Base-by-base conservation (phyloP, 2,113 vertebrate genomes). In the Burhinus bistriatus region DNA sequence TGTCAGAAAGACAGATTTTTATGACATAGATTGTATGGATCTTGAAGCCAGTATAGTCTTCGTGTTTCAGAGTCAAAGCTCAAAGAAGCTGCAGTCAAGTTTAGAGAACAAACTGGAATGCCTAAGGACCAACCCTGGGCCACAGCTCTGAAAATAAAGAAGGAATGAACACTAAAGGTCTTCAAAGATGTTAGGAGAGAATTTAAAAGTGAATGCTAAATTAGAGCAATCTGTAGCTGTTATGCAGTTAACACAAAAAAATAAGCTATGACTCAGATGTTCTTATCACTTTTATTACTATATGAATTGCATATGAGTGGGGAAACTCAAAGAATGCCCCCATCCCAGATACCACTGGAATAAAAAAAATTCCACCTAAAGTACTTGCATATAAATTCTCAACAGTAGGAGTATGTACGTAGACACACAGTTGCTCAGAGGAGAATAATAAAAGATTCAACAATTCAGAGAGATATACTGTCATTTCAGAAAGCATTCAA, bases 261-360 rank as follows among this genome's bases (percentile, higher is more conserved):
- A 79, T 57, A 95, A 95, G 54, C 27, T 93, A 65, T 88, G 73
- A 94, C 62, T 94, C 64, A 92, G 42, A 91, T 73, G n/a, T 58
- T 85, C 78, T 85, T 86, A 87, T 29, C 40, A 54, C 10, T 94
- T 88, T 71, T 72, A 64, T 75, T 95, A 83, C 84, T 93, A 32
- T 30, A 69, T 80, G 70, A 97, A 94, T 71, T 91, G 30, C 15
- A 9, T 77, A 52, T 16, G 20, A 92, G 36, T 72, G 13, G 22
- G 32, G 42, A 95, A 94, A 58, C 62, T 91, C 57, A 85, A 89
- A 91, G 70, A 80, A 72, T 83, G 42, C 36, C 58, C 49, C 78
- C 17, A 91, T 49, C 42, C 30, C 36, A 90, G 58, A 83, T 47
- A 83, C 40, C 70, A 19, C 42, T 86, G 42, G 38, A 92, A 93